phyloP scores from a whole-genome alignment of 2,797 vertebrate genomes.

The Salarias fasciatus region DNA sequence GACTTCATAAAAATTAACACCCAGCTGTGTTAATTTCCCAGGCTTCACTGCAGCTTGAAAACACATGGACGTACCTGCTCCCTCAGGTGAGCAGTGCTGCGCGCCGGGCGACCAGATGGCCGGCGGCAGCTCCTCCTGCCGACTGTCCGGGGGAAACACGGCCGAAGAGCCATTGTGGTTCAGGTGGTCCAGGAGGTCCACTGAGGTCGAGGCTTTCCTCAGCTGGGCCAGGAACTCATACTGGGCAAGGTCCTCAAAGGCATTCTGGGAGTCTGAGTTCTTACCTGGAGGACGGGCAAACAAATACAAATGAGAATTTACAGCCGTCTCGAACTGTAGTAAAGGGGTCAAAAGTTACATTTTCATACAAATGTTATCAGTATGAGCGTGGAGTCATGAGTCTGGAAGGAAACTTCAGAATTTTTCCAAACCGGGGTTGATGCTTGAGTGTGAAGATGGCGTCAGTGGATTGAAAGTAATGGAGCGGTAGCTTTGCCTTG shows the following conservation, averaged over 20 bases:
- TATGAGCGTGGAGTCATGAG: too few relatives aligned
- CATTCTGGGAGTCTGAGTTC: constrained; percentile 67
- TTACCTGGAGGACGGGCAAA: constrained; percentile 59
- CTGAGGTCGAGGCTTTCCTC: constrained; percentile 72
- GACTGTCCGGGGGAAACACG: constrained; percentile 48
- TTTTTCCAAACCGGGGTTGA: too few relatives aligned
- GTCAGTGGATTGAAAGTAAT: too few relatives aligned
- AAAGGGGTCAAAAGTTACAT: too few relatives aligned
- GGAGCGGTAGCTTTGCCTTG: too few relatives aligned
- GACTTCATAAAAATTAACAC: neutral
- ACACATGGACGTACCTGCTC: constrained; percentile 62
- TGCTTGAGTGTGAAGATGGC: too few relatives aligned
- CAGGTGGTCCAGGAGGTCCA: constrained; percentile 62
- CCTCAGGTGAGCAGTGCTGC: constrained; percentile 74
- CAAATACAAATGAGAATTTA: too few relatives aligned
- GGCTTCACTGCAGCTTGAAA: neutral
- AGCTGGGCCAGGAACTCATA: constrained; percentile 78
- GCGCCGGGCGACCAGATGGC: constrained; percentile 80
- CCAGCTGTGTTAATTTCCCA: neutral
- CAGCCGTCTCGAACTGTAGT: too few relatives aligned
- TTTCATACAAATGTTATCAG: too few relatives aligned
- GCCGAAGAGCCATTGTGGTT: constrained; percentile 65
- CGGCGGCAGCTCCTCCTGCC: constrained; percentile 71
- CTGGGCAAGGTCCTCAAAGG: constrained; percentile 74
- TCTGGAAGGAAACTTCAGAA: too few relatives aligned